Percentiles rank a stretch among this genome's conserved stretches.
Evolutionary conservation across 1,140 invertebrate genomes (phyloP).

Genomic region (Ephestia elutella): DNA sequence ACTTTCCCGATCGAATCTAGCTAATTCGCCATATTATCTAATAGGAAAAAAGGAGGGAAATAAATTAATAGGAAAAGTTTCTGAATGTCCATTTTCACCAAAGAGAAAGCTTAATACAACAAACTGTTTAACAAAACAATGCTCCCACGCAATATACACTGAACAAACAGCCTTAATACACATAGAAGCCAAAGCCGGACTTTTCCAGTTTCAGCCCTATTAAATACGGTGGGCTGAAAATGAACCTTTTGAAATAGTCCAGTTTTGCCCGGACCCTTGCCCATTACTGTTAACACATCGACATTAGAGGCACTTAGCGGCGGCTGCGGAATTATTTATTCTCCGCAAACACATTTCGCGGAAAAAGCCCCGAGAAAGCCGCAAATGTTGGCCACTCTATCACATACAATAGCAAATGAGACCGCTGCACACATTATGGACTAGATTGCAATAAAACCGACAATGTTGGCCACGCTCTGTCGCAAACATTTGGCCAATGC

Average conservation of each 20-base stretch:
- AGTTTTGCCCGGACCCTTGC: too few species aligned
- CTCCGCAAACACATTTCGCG: neutral
- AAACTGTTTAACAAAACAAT: neutral
- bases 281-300: neutral
- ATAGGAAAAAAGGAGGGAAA: neutral
- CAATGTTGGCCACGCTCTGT: too few species aligned
- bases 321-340: constrained; percentile 12
- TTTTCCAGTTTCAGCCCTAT: too few species aligned
- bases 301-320: constrained; percentile 13
- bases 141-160: neutral
- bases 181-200: too few species aligned
- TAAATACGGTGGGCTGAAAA: too few species aligned
- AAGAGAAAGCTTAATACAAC: neutral
- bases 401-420: neutral
- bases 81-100: neutral
- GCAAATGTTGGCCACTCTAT: neutral
- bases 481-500: too few species aligned
- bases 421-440: too few species aligned
- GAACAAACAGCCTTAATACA: neutral
- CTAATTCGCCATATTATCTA: neutral
- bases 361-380: neutral
- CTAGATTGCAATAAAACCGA: too few species aligned
- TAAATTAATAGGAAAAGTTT: neutral
- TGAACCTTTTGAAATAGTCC: too few species aligned
- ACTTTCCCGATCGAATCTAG: too few species aligned